Evolutionary conservation across 2,888 invertebrate species (phyloP).

Genomic region (Tachina fera): DNA sequence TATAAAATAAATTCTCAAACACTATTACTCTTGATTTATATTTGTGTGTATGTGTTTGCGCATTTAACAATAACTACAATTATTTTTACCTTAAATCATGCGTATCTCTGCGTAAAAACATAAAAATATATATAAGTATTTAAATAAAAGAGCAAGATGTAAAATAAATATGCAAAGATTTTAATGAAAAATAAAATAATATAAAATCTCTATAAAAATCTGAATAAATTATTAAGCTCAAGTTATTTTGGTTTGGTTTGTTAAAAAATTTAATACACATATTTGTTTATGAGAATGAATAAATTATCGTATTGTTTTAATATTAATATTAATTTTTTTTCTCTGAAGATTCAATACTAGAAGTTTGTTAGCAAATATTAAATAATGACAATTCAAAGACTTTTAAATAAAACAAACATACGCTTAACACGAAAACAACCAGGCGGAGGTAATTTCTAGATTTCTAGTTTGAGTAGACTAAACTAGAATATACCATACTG

Average conservation of each 20-base stretch:
- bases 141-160: background rate
- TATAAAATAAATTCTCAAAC: no score
- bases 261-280: background rate
- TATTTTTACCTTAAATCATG: constrained; percentile 13
- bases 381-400: no score
- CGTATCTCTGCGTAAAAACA: background rate
- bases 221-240: constrained; percentile 14
- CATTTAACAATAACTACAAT: background rate
- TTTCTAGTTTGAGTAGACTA: no score
- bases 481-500: no score
- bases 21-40: no score
- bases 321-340: no score
- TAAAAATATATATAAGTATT: background rate
- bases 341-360: no score
- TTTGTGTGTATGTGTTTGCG: no score
- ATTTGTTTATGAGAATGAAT: background rate
- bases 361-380: no score
- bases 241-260: background rate
- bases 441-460: no score
- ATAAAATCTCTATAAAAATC: constrained; percentile 24
- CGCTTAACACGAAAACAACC: no score
- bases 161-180: background rate
- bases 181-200: background rate
- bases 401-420: no score
- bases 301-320: background rate